phyloP scores from a whole-genome alignment of 1,140 invertebrate genomes.

The Eurosta solidaginis region DNA sequence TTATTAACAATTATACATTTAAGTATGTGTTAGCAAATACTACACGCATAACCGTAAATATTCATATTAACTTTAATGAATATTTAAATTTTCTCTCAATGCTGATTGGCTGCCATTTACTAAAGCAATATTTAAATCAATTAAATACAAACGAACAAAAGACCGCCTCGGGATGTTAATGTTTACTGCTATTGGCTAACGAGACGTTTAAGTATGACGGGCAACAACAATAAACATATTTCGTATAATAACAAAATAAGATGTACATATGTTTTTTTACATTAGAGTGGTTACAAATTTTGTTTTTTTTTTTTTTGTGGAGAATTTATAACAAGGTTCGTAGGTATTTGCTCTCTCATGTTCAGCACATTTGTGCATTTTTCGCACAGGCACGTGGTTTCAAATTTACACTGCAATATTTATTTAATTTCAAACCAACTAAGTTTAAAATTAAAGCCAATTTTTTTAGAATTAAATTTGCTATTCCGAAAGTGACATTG shows the following conservation, averaged over 20 bases:
- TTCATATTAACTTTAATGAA: not conserved
- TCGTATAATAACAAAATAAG: not conserved
- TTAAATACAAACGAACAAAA: conserved; percentile 5
- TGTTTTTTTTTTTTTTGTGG: not conserved
- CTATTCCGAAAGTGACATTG: too few species aligned
- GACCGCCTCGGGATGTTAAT: conserved; percentile 26
- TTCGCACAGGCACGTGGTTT: too few species aligned
- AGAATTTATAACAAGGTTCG: too few species aligned
- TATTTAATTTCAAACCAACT: too few species aligned
- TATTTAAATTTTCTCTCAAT: not conserved
- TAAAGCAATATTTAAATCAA: conserved; percentile 26
- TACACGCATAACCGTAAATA: too few species aligned
- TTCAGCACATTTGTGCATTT: too few species aligned
- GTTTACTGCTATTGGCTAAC: not conserved
- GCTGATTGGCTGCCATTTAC: conserved; percentile 10
- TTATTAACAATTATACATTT: too few species aligned
- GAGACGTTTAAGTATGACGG: not conserved
- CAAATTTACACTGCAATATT: too few species aligned
- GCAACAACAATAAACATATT: not conserved
- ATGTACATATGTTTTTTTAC: not conserved
- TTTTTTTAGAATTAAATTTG: too few species aligned
- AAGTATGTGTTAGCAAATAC: too few species aligned
- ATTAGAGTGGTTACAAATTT: not conserved
- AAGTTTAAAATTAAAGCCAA: too few species aligned
- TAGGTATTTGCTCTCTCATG: too few species aligned